Conservation (phyloP, 2,113 vertebrate genomes). For the Misgurnus anguillicaudatus region DNA sequence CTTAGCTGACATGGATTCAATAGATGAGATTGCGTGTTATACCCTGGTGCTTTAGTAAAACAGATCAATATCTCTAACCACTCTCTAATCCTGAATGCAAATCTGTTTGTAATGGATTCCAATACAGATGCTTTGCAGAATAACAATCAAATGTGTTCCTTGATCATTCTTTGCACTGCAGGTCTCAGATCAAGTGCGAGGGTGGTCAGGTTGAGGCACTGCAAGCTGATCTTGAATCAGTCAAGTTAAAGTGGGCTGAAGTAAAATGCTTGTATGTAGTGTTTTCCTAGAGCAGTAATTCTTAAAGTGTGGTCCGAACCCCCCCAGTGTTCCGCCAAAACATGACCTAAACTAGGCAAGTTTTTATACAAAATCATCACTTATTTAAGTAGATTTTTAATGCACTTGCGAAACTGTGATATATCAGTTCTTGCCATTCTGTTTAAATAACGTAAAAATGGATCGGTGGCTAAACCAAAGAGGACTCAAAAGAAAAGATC, state of each 20-base stretch:
- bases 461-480: too few relatives aligned
- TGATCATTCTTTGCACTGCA: not conserved
- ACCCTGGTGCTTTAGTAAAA: slow-evolving; percentile 1
- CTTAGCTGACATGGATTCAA: not conserved
- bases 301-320: too few relatives aligned
- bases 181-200: not conserved
- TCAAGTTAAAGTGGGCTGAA: not conserved
- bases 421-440: too few relatives aligned
- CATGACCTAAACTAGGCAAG: too few relatives aligned
- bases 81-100: slow-evolving; percentile 27
- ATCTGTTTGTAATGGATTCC: slow-evolving; percentile 31
- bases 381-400: too few relatives aligned
- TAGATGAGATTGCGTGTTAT: not conserved
- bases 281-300: too few relatives aligned
- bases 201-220: not conserved
- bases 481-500: too few relatives aligned
- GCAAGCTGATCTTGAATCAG: not conserved
- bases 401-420: too few relatives aligned
- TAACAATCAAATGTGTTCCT: not conserved
- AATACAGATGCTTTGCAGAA: slow-evolving; percentile 19
- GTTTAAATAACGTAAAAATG: too few relatives aligned
- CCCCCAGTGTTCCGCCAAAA: too few relatives aligned
- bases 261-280: not conserved
- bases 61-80: slow-evolving; percentile 33
- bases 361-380: too few relatives aligned